phyloP scores from a whole-genome alignment of 2,888 invertebrate species.

The Ormyrus pomaceus region DNA sequence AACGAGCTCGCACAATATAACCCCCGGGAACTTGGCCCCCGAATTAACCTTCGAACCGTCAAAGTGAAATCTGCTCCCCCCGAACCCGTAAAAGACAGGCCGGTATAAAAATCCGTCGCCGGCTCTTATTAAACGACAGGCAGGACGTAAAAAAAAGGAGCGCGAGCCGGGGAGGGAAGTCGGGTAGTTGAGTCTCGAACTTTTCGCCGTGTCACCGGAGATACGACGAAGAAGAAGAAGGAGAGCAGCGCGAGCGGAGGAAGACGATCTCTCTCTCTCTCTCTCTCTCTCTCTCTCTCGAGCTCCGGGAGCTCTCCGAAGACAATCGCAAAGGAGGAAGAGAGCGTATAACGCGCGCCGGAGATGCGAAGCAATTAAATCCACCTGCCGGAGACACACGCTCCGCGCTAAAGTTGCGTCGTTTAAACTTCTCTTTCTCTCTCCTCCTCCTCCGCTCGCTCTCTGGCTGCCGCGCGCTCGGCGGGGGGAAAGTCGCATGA shows the following conservation, averaged over 20 bases:
- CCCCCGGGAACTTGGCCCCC: neutral
- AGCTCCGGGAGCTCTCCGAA: constrained; percentile 13
- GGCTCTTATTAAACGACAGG: constrained; percentile 44
- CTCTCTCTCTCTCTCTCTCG: no score
- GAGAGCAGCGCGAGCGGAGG: neutral
- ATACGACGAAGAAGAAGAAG: constrained; percentile 22
- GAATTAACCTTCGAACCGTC: constrained; percentile 44
- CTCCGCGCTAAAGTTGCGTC: constrained; percentile 60
- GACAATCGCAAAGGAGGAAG: constrained; percentile 44
- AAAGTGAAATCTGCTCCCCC: constrained; percentile 39
- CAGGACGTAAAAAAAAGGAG: constrained; percentile 17
- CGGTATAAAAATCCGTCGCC: constrained; percentile 43
- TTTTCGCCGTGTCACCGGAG: constrained; percentile 38
- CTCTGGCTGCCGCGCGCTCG: neutral
- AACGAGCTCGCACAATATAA: constrained; percentile 30
- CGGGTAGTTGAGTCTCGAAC: constrained; percentile 38
- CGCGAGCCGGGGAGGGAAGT: constrained; percentile 7
- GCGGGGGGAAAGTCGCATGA: constrained; percentile 57
- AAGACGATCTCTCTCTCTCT: constrained; percentile 9
- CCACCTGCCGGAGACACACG: constrained; percentile 59
- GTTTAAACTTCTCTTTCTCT: constrained; percentile 60
- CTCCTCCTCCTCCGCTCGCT: neutral
- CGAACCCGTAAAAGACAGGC: constrained; percentile 37
- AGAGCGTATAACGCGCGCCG: constrained; percentile 34
- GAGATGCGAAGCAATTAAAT: constrained; percentile 60